phyloP scores from a whole-genome alignment of 2,113 vertebrate species.

The Gobio gobio region DNA sequence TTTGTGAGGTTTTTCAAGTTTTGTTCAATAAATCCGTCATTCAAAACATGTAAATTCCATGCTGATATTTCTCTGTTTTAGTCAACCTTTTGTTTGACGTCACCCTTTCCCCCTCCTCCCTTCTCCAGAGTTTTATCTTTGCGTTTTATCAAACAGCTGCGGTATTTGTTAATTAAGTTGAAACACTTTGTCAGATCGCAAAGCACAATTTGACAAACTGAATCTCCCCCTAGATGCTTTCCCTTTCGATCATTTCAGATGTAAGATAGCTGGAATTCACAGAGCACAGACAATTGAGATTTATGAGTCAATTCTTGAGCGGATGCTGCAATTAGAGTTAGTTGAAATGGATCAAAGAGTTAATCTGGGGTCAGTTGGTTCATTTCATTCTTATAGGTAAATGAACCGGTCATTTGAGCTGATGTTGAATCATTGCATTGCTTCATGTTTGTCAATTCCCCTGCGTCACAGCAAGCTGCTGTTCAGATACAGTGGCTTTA shows the following conservation, averaged over 20 bases:
- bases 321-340: neutral
- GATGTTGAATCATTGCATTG: neutral
- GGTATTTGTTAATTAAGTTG: conserved; percentile 26
- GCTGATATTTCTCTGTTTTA: neutral
- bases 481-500: neutral
- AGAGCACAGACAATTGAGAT: conserved; percentile 1
- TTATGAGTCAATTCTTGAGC: neutral
- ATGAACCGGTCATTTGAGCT: neutral
- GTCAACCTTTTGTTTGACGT: neutral
- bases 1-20: neutral
- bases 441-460: no score
- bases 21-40: conserved; percentile 24
- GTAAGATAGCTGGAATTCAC: neutral
- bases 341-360: neutral
- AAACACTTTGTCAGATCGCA: conserved; percentile 11
- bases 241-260: conserved; percentile 36
- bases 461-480: neutral
- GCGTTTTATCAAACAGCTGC: conserved; percentile 36
- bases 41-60: neutral
- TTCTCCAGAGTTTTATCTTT: conserved; percentile 17
- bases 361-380: neutral
- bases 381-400: neutral
- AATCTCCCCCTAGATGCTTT: conserved; percentile 19
- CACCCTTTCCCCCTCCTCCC: neutral
- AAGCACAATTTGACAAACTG: neutral